Evolutionary conservation across 2,888 invertebrate genomes (phyloP).

Genomic region (Zaprionus obscuricornis): DNA sequence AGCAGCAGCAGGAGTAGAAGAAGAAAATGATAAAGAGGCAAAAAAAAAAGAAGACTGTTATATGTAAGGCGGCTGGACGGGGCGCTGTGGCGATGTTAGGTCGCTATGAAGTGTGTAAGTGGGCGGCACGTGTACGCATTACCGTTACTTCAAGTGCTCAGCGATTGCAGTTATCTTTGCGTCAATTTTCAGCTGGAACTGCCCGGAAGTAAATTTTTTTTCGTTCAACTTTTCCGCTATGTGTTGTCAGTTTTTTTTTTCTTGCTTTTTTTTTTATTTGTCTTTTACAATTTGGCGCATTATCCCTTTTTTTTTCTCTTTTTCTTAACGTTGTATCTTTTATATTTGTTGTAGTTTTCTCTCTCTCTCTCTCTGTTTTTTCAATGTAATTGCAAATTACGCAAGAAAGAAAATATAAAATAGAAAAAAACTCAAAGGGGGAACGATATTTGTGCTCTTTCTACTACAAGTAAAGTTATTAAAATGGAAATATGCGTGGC

Average conservation of each 20-base stretch:
- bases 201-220: no score
- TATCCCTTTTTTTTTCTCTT: slow-evolving; percentile 37
- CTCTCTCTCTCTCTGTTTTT: slow-evolving; percentile 15
- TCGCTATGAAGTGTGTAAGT: no score
- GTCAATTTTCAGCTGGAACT: no score
- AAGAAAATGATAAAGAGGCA: no score
- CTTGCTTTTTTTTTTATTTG: slow-evolving; percentile 13
- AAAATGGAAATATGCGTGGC: slow-evolving; percentile 58
- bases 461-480: slow-evolving; percentile 43
- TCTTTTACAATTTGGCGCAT: slow-evolving; percentile 27
- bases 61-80: not conserved
- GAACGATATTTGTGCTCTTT: not conserved
- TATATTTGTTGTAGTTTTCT: slow-evolving; percentile 5
- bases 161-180: slow-evolving; percentile 63
- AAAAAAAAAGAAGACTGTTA: no score
- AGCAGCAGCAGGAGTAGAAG: no score
- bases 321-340: slow-evolving; percentile 51
- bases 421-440: not conserved
- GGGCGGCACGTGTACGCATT: slow-evolving; percentile 64
- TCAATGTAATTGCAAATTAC: slow-evolving; percentile 62
- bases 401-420: slow-evolving; percentile 44
- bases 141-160: slow-evolving; percentile 47
- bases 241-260: no score
- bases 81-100: slow-evolving; percentile 3
- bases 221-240: not conserved